These are phyloP conservation scores for Meandrina meandrites DNA, from an alignment of 92 coral and sea anemone species.

Conservation along the genomic window DNA sequence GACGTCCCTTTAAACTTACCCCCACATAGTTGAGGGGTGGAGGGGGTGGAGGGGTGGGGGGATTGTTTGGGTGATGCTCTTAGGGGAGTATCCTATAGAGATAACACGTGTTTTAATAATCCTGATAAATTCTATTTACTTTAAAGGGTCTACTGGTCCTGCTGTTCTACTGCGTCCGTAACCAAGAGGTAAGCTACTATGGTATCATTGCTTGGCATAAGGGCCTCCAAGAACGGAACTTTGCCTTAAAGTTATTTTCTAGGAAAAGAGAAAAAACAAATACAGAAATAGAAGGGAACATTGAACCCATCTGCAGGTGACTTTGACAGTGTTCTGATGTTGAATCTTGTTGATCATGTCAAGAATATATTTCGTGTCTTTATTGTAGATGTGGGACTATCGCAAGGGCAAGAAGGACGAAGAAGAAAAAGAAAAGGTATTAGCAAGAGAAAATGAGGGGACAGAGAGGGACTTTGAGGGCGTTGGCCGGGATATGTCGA, in stretches of 20 bases:
- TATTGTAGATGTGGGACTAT: constrained; percentile 62
- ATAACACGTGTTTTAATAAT: background rate
- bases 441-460: background rate
- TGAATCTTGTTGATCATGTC: too few species aligned
- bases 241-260: too few species aligned
- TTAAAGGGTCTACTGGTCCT: constrained; percentile 66
- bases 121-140: background rate
- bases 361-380: background rate
- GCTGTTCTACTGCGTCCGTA: constrained; percentile 64
- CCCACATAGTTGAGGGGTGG: background rate
- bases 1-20: background rate
- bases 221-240: background rate
- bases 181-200: constrained; percentile 55
- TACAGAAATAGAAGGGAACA: too few species aligned
- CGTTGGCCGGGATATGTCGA: too few species aligned
- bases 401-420: constrained; percentile 51
- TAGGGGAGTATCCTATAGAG: background rate
- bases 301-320: background rate
- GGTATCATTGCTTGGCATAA: background rate
- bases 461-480: too few species aligned
- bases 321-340: background rate
- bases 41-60: background rate
- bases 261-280: too few species aligned
- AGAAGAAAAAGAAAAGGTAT: constrained; percentile 56
- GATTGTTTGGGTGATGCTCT: background rate